Evolutionary conservation across 1,140 invertebrate genomes (phyloP), one percentile per base, ranked within the genome.

Genomic region (Homarus americanus): DNA sequence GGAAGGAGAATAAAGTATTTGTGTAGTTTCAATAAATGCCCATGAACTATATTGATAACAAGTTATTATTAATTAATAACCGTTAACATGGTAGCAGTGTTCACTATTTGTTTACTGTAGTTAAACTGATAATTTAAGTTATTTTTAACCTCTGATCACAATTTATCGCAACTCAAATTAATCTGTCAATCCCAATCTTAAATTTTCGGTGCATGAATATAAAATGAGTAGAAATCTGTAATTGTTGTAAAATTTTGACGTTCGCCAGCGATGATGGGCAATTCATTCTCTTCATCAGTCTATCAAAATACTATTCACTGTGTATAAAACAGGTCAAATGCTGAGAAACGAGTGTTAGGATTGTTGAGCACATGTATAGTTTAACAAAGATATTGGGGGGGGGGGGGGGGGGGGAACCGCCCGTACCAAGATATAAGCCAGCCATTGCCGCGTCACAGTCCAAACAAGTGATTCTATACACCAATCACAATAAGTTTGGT

Each of bases 341-440:
- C 40, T 32, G 66, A 53, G 38, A 82, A 63, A 63, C 66, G 85
- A 66, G 75, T 79, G n/a, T 79, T 40, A 79, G 76, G 82, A 53
- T 40, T 63, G 72, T 87, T 87, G 85, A 87, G 85, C 85, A 87
- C 85, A 87, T 87, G 85, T 87, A 87, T 49, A 76, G 73, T 87
- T 75, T 87, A 87, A 87, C 75, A 79, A 87, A 79, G 85, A 87
- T 78, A 78, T 79, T 3, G 34, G 53, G 79, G 79, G 79, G 44
- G 44, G 41, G 41, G 82, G 38, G 41, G 69, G 63, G 40, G 32
- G 58, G 82, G 58, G 20, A 28, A 69, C 32, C 40, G 49, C 17
- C 58, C 36, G 86, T 80, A 53, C 76, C 58, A 87, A 87, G 86
- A 41, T 87, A 80, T 24, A 80, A 80, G 86, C 32, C 66, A 44